Evolutionary conservation across 2,888 invertebrate species (phyloP), one percentile per base, ranked within the genome.

Genomic region (Prosopocoilus inquinatus): DNA sequence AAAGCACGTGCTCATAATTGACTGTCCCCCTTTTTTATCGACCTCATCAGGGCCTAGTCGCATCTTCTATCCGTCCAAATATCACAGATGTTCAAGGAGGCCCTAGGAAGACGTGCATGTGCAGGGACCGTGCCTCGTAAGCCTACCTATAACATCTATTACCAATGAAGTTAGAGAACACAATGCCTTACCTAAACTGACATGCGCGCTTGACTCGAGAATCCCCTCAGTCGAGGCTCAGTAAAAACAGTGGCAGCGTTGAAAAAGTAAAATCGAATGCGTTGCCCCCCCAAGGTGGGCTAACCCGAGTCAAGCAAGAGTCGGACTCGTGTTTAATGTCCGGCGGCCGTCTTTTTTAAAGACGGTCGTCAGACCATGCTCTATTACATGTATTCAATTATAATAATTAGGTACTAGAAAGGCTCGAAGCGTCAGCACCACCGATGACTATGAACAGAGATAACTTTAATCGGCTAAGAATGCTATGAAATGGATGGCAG

Each of bases 81-180:
- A 43, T 46, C 46, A 47, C 47, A 47, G 35, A 47, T 38, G 16
- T 16, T 20, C 38, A 11, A 33, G 53, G 32, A 20, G 15, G 47
- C 12, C 39, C 9, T 16, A 15, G 3, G 41, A 16, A 12, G 15
- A 16, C 15, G 15, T 16, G 41, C 12, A 13, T 16, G 41, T 9
- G 41, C 16, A n/a, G 13, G 16, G 41, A 32, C 58, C 54, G 55
- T 52, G 57, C 59, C 57, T 58, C 49, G 49, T 58, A 59, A 68
- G 69, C 72, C 71, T 72, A 71, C 72, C 68, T 72, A 72, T 64
- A 67, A 75, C 75, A 75, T 70, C 73, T 75, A 75, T 71, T 71
- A 73, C 72, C 71, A 72, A 72, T 73, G 71, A 72, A 72, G 71
- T 71, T 70, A 67, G 69, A 72, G 71, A 74, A 74, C 73, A 75